Conservation (phyloP, 2,888 invertebrate species). For the Allolobophora icterica region DNA sequence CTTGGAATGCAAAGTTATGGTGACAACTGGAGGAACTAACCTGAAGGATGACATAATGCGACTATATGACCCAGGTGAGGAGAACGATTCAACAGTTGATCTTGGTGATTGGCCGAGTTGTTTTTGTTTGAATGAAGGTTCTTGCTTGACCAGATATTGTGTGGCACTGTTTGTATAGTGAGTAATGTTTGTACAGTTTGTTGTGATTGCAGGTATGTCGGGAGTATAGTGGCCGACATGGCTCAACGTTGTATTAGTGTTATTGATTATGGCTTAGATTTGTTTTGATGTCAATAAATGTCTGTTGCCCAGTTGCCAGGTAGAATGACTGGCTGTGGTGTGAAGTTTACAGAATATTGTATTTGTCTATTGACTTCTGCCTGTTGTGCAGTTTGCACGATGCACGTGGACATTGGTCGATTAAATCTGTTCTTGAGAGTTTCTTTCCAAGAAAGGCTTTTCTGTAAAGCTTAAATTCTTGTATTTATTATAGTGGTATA, state of each 20-base stretch:
- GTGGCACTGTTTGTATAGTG: not conserved
- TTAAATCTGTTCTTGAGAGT: not conserved
- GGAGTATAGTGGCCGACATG: not conserved
- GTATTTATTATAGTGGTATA: not conserved
- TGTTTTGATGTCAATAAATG: not conserved
- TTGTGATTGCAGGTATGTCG: not conserved
- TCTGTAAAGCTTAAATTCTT: no score
- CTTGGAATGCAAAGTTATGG: slow-evolving; percentile 95
- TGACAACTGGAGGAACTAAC: slow-evolving; percentile 95
- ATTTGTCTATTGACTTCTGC: not conserved
- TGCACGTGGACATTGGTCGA: not conserved
- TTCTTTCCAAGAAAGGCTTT: not conserved
- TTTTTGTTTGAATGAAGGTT: not conserved
- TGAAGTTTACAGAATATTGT: slow-evolving; percentile 17
- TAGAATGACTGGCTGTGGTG: not conserved
- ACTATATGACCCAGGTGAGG: slow-evolving; percentile 93
- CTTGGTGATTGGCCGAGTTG: not conserved
- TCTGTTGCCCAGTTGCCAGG: slow-evolving; percentile 2
- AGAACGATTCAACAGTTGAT: not conserved
- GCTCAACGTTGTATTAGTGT: not conserved
- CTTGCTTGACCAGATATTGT: not conserved
- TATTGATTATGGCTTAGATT: not conserved
- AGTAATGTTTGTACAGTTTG: not conserved
- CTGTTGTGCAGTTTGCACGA: not conserved
- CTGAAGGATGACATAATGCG: slow-evolving; percentile 97